Evolutionary conservation across 2,113 vertebrate genomes (phyloP), one percentile per base, ranked within the genome.

Genomic region (Ranitomeya variabilis): DNA sequence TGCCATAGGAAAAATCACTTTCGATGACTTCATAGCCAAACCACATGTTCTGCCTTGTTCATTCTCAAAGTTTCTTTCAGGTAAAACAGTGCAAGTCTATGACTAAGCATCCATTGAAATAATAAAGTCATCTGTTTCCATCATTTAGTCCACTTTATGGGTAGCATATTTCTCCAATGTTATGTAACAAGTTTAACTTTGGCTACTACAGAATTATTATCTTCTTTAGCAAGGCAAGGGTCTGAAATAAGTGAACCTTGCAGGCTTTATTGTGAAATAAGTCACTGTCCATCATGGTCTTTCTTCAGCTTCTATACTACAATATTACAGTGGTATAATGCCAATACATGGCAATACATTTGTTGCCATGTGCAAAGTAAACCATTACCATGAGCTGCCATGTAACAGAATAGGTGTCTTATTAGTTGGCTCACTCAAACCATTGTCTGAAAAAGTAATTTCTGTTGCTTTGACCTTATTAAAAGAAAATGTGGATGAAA

Each of bases 21-120:
- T 86, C 77, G 45, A 87, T 91, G 89, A 88, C 45, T 82, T 85
- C 59, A 91, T 67, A 89, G 91, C 91, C 91, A 93, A 90, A 71
- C 80, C 91, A 89, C 85, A 89, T 86, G 90, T 82, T 85, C 91
- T 89, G 89, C 71, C 71, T n/a, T 76, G 66, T 84, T 89, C 84
- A 79, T 87, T 83, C 90, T 88, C 13, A 57, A 62, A 89, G 76
- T 83, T 90, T 80, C 51, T 62, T 90, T 90, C 85, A 91, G 90
- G 87, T 89, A 60, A 92, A 93, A 90, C 26, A 90, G 31, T 64
- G 86, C 79, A 86, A 60, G 26, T 57, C 55, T 90, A 89, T 91
- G 90, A 93, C 87, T 92, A 92, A 91, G 90, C 90, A 90, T 90
- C 91, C 86, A 87, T 90, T 93, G 88, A 91, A 91, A 92, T 91